Evolutionary conservation across 2,888 invertebrate genomes (phyloP).

Genomic region (Rhagonycha lutea): DNA sequence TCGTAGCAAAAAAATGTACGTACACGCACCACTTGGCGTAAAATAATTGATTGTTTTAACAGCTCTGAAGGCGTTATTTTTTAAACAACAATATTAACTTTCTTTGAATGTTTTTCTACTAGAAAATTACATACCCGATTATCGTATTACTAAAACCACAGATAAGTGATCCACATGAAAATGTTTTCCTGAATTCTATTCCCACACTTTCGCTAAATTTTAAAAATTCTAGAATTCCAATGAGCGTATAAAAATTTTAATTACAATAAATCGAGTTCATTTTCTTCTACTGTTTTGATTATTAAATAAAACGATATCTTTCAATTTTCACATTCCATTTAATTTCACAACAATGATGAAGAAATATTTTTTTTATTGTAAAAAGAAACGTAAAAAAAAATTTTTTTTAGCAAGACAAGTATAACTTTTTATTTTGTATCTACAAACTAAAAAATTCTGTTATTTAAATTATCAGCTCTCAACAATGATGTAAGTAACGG

Average conservation of each 20-base stretch:
- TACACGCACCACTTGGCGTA: neutral
- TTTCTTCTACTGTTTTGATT: neutral
- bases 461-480: neutral
- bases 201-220: slow-evolving; percentile 2
- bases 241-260: neutral
- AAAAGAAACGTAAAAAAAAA: neutral
- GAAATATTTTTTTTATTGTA: neutral
- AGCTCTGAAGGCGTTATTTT: neutral
- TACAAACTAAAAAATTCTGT: neutral
- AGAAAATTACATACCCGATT: slow-evolving; percentile 4
- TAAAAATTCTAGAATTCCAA: neutral
- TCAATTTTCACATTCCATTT: neutral
- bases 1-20: neutral
- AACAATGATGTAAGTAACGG: neutral
- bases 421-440: neutral
- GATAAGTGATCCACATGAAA: slow-evolving; percentile 4
- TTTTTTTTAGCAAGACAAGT: neutral
- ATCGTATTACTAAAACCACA: slow-evolving; percentile 7
- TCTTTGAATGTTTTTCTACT: neutral
- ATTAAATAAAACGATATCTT: neutral
- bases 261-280: neutral
- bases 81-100: neutral
- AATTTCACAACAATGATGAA: neutral
- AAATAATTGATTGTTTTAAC: slow-evolving; percentile 2
- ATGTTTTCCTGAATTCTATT: neutral